Evolutionary conservation across 2,113 vertebrate genomes (phyloP), one percentile per base, ranked within the genome.

Genomic region (Centrocercus urophasianus): DNA sequence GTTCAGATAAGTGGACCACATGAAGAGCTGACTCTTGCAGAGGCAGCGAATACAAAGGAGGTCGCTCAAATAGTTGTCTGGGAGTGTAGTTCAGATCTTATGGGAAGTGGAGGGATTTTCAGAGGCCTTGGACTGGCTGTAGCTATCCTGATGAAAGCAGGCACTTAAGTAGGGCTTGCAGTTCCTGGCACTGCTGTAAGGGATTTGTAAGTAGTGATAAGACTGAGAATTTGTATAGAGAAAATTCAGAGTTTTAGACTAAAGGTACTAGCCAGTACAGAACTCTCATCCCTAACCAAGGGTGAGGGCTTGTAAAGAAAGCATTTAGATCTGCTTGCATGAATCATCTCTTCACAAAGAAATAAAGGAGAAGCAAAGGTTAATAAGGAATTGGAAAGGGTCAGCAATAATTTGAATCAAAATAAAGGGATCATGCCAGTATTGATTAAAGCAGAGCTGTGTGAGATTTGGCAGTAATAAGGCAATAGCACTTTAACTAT

Each of bases 41-140:
- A 43, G 5, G 16, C 13, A 13, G 11, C 0, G 20, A 10, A 21
- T 22, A 7, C 9, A 70, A 32, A n/a, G 16, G 20, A 65, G 13
- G 9, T 14, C 36, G 45, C 56, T 79, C 56, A 47, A 70, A 56
- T 50, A 30, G 40, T 61, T 42, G 1, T 36, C 59, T 56, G 10
- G 15, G 34, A 0, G 0, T n/a, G 4, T 21, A 50, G 5, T 16
- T 72, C 47, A 60, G 20, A 15, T 67, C 27, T 15, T 0, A 0
- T 21, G 63, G 36, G n/a, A 90, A 4, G 5, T 7, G 24, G 8
- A 60, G 28, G 28, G 59, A 12, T 48, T 69, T 72, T 61, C 34
- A 43, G 2, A 0, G 16, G 15, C 2, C 18, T 76, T 16, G 28
- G 28, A 25, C 59, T 61, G 54, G 3, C 8, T 67, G 22, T 75